Evolutionary conservation across 2,797 vertebrate species (phyloP), one percentile per base, ranked within the genome.

Genomic region (Novumbra hubbsi): DNA sequence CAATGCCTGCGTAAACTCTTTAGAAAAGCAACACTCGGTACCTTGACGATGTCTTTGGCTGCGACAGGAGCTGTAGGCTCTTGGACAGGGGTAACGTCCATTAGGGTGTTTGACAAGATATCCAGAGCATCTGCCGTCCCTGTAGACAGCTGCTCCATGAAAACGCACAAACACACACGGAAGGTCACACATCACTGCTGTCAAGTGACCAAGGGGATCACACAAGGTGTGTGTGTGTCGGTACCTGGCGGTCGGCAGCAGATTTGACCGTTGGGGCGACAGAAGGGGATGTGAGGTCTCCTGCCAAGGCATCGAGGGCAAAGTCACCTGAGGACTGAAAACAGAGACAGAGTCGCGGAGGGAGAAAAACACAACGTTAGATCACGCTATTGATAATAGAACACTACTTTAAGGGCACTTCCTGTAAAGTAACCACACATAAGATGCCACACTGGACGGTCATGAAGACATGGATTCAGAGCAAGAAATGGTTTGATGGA

Each of bases 31-130:
- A 45, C 41, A 45, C 14, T 45, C 41, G 0, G 60, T 88, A 94
- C 94, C 88, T 93, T 90, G 57, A 94, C 86, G 0, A 91, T 6
- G 57, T 87, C 76, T 84, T 91, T 91, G 70, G 62, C 0, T 5
- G 84, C 70, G 71, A 87, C 41, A 0, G 92, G 88, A 15, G 64
- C 28, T 14, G 64, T 27, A 0, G 91, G 90, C 63, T 82, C 75
- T 8, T 90, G 88, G 9, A 57, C 38, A 0, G 90, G 87, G 11
- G 79, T 28, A 55, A 88, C 87, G 17, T 90, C 92, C 76, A 67
- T 81, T 64, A 94, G 83, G 27, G 90, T 91, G 79, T 92, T 86
- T 15, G 93, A 94, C 52, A 94, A 88, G 72, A 85, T 84, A 19
- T 93, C 92, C 62, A 94, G 74, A 38, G 94, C 93, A 5, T 63